Conservation (phyloP, 2,797 vertebrate genomes). For the Alcedo quadribrachys region DNA sequence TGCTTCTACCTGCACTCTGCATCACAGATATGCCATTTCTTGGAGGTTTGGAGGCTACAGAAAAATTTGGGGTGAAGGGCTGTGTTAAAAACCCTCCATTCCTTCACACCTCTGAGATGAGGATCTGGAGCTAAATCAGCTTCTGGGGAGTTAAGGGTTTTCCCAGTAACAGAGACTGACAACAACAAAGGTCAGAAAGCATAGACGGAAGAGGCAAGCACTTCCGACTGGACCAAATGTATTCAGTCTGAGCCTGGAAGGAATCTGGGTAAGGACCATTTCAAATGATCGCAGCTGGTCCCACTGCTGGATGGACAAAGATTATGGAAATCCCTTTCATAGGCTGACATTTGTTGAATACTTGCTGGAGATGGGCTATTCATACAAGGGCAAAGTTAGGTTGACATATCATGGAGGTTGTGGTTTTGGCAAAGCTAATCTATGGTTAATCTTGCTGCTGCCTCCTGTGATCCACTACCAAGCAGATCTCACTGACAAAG, state of each 20-base stretch:
- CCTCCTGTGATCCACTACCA: background rate
- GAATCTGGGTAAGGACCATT: background rate
- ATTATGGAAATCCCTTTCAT: background rate
- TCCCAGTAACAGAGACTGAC: background rate
- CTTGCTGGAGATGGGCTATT: background rate
- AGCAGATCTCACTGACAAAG: background rate
- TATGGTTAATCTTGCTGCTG: background rate
- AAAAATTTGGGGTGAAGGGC: background rate
- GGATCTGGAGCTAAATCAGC: background rate
- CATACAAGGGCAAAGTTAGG: background rate
- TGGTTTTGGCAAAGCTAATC: background rate
- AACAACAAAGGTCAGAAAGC: background rate
- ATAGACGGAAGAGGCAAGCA: accelerated
- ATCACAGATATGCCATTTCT: background rate
- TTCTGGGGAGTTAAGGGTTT: background rate
- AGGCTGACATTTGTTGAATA: background rate
- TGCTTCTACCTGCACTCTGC: background rate
- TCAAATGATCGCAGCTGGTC: accelerated
- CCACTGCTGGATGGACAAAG: background rate
- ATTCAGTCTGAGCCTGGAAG: background rate
- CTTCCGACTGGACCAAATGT: accelerated
- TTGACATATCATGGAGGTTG: background rate
- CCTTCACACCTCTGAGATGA: background rate
- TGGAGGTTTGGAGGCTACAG: background rate
- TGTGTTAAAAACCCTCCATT: background rate